Conservation (phyloP, 1,140 invertebrate genomes). For the Leguminivora glycinivorella region DNA sequence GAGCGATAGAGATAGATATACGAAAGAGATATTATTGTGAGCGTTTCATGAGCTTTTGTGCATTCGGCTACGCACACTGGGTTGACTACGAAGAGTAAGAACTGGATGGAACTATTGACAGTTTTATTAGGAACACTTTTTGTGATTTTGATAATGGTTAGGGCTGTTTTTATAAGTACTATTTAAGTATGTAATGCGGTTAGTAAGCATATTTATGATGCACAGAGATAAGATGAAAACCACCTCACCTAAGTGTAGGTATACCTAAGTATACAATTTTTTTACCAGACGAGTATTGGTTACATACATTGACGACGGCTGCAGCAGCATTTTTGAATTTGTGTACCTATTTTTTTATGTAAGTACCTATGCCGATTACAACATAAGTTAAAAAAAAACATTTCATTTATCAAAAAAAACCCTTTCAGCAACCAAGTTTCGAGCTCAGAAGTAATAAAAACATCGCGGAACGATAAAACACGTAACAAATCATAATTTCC, state of each 20-base stretch:
- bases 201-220: not conserved
- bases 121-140: not conserved
- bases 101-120: constrained; percentile 42
- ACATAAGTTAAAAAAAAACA: not conserved
- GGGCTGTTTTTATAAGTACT: too few relatives aligned
- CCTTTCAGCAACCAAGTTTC: constrained; percentile 6
- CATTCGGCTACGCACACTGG: too few relatives aligned
- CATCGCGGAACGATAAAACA: constrained; percentile 16
- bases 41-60: too few relatives aligned
- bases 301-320: too few relatives aligned
- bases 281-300: too few relatives aligned
- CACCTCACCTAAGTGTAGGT: too few relatives aligned
- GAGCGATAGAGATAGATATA: too few relatives aligned
- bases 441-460: constrained; percentile 15
- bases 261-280: too few relatives aligned
- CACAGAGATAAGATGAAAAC: not conserved
- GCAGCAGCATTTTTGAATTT: too few relatives aligned
- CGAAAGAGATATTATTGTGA: too few relatives aligned
- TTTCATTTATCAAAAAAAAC: not conserved
- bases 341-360: too few relatives aligned
- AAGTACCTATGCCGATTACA: too few relatives aligned
- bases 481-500: constrained; percentile 25
- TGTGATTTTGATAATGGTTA: not conserved
- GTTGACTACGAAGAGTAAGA: constrained; percentile 49
- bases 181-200: not conserved